Evolutionary conservation across 2,113 vertebrate genomes (phyloP).

Genomic region (Athene noctua): DNA sequence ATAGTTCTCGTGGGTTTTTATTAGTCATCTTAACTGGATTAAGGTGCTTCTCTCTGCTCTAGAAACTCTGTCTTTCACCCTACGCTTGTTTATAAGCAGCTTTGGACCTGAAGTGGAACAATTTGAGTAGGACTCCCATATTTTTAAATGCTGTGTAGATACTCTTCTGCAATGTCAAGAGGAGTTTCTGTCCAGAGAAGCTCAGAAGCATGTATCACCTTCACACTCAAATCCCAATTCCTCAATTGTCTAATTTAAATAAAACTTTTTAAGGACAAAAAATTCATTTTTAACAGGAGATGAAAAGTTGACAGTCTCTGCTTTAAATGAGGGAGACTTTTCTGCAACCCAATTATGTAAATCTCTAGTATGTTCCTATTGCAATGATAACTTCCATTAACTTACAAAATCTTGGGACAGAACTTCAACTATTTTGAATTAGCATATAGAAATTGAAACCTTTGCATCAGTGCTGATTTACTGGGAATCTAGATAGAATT

Average conservation of each 20-base stretch:
- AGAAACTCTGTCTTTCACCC: background rate
- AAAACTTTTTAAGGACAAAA: background rate
- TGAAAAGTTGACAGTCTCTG: background rate
- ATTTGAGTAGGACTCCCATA: background rate
- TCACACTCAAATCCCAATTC: background rate
- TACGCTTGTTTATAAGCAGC: background rate
- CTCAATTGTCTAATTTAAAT: background rate
- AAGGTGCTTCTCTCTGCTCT: background rate
- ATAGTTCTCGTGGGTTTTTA: rapidly evolving
- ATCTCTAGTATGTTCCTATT: background rate
- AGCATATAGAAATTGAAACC: background rate
- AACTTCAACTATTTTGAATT: background rate
- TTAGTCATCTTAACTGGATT: background rate
- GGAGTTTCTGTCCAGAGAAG: background rate
- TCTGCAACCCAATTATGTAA: background rate
- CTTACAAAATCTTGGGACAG: background rate
- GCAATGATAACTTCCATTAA: background rate
- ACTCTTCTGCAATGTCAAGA: background rate
- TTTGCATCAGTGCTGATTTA: background rate
- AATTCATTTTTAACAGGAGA: background rate
- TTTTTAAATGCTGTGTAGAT: background rate
- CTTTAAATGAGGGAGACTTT: background rate
- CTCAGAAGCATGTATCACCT: background rate
- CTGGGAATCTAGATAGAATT: background rate
- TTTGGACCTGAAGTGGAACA: background rate